A percentile compares a stretch with the other conserved stretches of the same genome.
Evolutionary conservation across 2,888 invertebrate genomes (phyloP).

Genomic region (Cylloceria caligata): DNA sequence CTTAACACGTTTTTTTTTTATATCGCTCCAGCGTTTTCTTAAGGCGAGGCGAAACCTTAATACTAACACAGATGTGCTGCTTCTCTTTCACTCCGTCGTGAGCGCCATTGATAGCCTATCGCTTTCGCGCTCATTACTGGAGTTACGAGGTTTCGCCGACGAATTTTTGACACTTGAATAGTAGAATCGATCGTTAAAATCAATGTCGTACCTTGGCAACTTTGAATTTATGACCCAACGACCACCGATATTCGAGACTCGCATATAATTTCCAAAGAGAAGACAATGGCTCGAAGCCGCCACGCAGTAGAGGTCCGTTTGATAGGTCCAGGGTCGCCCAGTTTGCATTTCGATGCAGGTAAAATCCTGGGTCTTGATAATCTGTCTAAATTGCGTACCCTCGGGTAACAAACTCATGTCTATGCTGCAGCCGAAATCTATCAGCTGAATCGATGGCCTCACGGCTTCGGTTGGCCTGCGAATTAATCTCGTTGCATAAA

Average conservation of each 20-base stretch:
- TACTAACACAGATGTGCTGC: no score
- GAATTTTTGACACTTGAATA: no score
- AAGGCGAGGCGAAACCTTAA: no score
- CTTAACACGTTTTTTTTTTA: no score
- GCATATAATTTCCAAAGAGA: conserved; percentile 96
- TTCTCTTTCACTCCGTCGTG: no score
- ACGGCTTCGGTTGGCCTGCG: conserved; percentile 88
- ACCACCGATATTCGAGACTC: conserved; percentile 88
- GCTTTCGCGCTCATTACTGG: no score
- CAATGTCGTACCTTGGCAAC: conserved; percentile 87
- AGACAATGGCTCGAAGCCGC: conserved; percentile 95
- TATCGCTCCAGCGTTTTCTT: no score
- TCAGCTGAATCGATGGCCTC: conserved; percentile 91
- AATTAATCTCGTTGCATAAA: conserved; percentile 14
- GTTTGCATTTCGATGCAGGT: conserved; percentile 97
- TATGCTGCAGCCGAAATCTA: conserved; percentile 97
- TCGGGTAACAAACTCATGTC: conserved; percentile 94
- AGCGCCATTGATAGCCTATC: no score
- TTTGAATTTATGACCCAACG: conserved; percentile 90
- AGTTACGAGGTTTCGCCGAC: no score
- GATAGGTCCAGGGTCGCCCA: conserved; percentile 96
- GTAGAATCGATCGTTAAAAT: no score
- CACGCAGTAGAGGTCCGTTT: conserved; percentile 96
- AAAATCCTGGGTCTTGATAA: conserved; percentile 92
- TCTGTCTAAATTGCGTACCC: conserved; percentile 91